Conservation (phyloP, 2,797 vertebrate genomes). For the Hafferia zeledoni region DNA sequence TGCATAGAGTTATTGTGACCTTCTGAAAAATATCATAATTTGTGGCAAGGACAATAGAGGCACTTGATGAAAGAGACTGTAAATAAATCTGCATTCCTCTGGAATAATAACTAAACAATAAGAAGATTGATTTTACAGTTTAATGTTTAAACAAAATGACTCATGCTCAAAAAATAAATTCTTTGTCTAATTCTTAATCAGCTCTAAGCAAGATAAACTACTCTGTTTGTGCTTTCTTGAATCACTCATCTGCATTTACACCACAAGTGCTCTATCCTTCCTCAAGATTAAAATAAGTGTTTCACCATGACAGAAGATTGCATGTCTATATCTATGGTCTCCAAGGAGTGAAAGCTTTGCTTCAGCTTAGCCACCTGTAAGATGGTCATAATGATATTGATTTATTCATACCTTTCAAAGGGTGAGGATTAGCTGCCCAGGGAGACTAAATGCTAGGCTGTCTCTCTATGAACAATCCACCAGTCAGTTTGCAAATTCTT, state of each 20-base stretch:
- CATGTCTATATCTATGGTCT: not conserved
- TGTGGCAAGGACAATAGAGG: not conserved
- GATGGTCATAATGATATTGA: not conserved
- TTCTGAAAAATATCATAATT: not conserved
- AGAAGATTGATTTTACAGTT: conserved; percentile 14
- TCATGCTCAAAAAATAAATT: not conserved
- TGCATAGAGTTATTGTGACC: not conserved
- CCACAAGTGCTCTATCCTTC: not conserved
- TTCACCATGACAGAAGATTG: accelerated
- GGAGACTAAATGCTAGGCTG: not conserved
- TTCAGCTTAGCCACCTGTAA: not conserved
- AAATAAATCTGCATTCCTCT: conserved; percentile 10
- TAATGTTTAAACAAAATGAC: not conserved
- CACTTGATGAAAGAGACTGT: not conserved
- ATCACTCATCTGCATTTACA: not conserved
- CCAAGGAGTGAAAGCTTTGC: not conserved
- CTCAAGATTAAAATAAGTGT: not conserved
- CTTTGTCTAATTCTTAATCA: not conserved
- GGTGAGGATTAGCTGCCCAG: not conserved
- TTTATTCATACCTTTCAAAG: not conserved
- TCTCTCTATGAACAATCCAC: not conserved
- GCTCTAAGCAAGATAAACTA: not conserved
- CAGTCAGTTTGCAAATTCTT: conserved; percentile 27
- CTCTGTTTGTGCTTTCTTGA: not conserved
- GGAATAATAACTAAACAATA: not conserved